Percentiles rank a stretch among this genome's conserved stretches.
Conservation (phyloP, 1,140 invertebrate species). For the Aphelinus atriplicis region DNA sequence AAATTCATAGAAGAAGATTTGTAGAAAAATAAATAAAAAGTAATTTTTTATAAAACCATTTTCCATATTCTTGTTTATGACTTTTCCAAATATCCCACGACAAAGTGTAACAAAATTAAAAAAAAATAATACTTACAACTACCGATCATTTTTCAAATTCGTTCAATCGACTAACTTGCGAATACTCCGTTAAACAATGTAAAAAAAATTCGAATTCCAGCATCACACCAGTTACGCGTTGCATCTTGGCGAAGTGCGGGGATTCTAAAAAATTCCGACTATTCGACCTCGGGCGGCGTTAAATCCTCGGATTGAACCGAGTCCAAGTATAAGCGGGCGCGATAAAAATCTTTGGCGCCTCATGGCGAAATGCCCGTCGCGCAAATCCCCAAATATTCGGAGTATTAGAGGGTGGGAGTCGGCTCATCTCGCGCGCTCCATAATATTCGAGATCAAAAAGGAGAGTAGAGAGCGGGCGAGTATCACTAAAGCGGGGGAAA, state of each 20-base stretch:
- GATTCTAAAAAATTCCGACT: no score
- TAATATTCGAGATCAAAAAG: conserved; percentile 3
- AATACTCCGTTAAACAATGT: no score
- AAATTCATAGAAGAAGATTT: no score
- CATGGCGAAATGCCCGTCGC: not conserved
- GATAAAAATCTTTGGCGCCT: not conserved
- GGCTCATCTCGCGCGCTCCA: not conserved
- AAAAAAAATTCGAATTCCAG: conserved; percentile 11
- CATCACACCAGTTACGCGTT: not conserved
- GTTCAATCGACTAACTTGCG: no score
- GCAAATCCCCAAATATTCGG: not conserved
- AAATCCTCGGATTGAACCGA: conserved; percentile 6
- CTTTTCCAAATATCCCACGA: no score
- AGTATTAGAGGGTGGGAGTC: not conserved
- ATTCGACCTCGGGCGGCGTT: not conserved
- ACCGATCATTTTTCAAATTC: no score
- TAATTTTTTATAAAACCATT: no score
- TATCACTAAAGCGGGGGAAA: not conserved
- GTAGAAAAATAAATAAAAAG: no score
- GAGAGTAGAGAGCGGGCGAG: not conserved
- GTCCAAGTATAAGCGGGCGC: not conserved
- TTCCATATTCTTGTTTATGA: no score
- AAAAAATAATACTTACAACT: no score
- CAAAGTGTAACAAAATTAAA: no score
- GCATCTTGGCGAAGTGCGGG: no score